These are phyloP conservation scores for Larimichthys polyactis DNA, from an alignment of 2,113 vertebrate genomes.

Conservation along the genomic window DNA sequence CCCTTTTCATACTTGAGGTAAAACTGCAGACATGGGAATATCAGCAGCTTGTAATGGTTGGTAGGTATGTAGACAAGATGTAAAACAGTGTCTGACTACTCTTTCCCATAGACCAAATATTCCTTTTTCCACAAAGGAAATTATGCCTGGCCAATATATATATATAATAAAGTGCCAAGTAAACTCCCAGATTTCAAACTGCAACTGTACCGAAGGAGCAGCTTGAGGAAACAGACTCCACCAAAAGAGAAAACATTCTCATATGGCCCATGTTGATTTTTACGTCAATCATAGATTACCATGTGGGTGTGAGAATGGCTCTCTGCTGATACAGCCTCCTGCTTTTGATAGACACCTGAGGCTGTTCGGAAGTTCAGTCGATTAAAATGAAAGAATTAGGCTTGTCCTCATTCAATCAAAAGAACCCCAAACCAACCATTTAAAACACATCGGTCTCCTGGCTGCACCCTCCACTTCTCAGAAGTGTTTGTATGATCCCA, in stretches of 20 bases:
- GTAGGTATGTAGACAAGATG: not conserved
- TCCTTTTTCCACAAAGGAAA: not conserved
- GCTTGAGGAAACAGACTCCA: constrained; percentile 50
- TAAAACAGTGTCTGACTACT: constrained; percentile 4
- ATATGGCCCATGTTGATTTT: constrained; percentile 49
- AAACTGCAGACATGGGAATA: constrained; percentile 17
- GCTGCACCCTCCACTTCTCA: constrained; percentile 1
- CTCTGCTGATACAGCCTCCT: constrained; percentile 30
- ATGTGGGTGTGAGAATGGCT: constrained; percentile 40
- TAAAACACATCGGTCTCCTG: constrained; percentile 3
- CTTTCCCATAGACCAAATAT: constrained; percentile 27
- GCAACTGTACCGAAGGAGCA: not conserved
- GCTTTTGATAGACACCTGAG: constrained; percentile 42
- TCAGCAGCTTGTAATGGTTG: not conserved
- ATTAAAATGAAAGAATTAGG: constrained; percentile 55
- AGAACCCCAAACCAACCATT: constrained; percentile 10
- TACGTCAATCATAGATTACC: constrained; percentile 46
- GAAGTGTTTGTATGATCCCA: not conserved
- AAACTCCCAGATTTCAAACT: constrained; percentile 13
- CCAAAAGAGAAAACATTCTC: constrained; percentile 58
- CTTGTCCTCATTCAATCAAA: not conserved
- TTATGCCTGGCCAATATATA: constrained; percentile 5
- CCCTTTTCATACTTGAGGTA: not conserved
- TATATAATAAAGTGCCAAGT: not conserved
- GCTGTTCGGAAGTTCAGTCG: constrained; percentile 42